These are phyloP conservation scores for Odontomyia ornata DNA, from an alignment of 2,888 invertebrate genomes.

Conservation along the genomic window DNA sequence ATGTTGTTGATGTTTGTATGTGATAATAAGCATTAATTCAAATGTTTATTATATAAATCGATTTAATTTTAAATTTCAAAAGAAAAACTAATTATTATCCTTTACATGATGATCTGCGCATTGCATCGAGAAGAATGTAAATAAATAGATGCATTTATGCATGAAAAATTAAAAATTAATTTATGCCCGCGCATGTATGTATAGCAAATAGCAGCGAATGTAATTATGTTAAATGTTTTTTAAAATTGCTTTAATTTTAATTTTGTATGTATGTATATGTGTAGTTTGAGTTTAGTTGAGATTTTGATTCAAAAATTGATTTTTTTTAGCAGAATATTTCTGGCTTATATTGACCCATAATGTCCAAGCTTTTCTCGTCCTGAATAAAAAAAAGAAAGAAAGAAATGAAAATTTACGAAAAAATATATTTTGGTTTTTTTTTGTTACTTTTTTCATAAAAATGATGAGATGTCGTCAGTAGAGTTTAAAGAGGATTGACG, in stretches of 20 bases:
- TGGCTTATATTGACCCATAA: constrained; percentile 81
- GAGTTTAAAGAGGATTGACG: neutral
- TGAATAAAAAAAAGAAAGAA: constrained; percentile 61
- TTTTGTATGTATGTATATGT: too few relatives aligned
- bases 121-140: constrained; percentile 14
- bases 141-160: constrained; percentile 31
- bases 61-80: neutral
- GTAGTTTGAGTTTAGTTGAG: constrained; percentile 51
- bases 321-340: constrained; percentile 77
- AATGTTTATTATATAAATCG: neutral
- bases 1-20: constrained; percentile 3
- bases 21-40: neutral
- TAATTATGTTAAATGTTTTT: constrained; percentile 21
- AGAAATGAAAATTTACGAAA: constrained; percentile 42
- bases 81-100: neutral
- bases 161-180: constrained; percentile 22
- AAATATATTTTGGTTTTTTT: constrained; percentile 14
- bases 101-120: too few relatives aligned
- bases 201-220: constrained; percentile 44
- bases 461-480: constrained; percentile 15
- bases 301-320: constrained; percentile 51
- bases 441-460: constrained; percentile 25
- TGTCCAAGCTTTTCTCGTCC: constrained; percentile 79
- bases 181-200: constrained; percentile 32
- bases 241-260: constrained; percentile 43